Evolutionary conservation across 2,888 invertebrate genomes (phyloP), one percentile per base, ranked within the genome.

Genomic region (Megaustenia siamemsis): DNA sequence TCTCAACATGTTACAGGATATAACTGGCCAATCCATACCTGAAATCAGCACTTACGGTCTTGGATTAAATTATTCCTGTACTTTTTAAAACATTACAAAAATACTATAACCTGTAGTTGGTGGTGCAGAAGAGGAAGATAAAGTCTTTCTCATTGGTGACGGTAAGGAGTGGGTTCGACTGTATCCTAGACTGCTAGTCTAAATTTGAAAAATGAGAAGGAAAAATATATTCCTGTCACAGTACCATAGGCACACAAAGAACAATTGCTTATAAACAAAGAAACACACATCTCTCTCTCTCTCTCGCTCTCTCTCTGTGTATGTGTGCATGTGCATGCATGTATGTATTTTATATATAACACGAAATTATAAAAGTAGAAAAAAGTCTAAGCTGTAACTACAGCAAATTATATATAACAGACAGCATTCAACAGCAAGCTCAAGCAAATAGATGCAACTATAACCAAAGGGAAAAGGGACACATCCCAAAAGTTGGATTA

Each of bases 31-130:
- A n/a, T n/a, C n/a, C n/a, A n/a, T n/a, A n/a, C n/a, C n/a, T n/a
- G n/a, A n/a, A n/a, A n/a, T n/a, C n/a, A n/a, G n/a, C n/a, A n/a
- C n/a, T n/a, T n/a, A n/a, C n/a, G 49, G 6, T 6, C 15, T 49
- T 49, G 49, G 49, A 15, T 49, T 49, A 10, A 49, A 49, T 49
- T 49, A 49, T 10, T 6, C 15, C 15, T 49, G 49, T 49, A 49
- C 24, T 56, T 56, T 24, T 68, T 15, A 71, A 81, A n/a, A n/a
- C n/a, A n/a, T n/a, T 38, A 32, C 24, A 49, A 53, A 38, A 43
- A 43, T 21, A 6, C 38, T 45, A n/a, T 60, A 10, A 86, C 86
- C 86, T 75, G 86, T 40, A 8, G 86, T 86, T 8, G 86, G 86
- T 3, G 86, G 86, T 24, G 83, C 86, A 68, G 86, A 73, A 78